Evolutionary conservation across 2,888 invertebrate genomes (phyloP).

Genomic region (Pristionchus arcanus): DNA sequence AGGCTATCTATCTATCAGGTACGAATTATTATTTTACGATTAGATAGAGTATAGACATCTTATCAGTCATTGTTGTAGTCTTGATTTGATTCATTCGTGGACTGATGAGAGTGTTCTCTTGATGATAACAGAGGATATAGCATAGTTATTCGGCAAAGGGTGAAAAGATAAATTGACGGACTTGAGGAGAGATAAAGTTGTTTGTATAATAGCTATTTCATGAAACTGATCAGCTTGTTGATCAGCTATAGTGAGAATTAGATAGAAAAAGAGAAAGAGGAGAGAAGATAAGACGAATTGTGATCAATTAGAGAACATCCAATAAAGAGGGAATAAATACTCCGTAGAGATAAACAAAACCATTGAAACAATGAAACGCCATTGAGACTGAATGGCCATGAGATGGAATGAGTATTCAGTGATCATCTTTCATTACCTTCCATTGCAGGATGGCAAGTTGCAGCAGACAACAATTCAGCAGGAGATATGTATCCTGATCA

Average conservation of each 20-base stretch:
- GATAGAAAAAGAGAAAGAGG: background rate
- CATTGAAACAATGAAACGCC: background rate
- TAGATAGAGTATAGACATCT: background rate
- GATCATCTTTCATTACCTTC: background rate
- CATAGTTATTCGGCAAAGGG: constrained; percentile 1
- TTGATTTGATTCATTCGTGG: background rate
- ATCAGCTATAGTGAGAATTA: background rate
- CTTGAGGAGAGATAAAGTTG: background rate
- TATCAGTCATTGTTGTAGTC: background rate
- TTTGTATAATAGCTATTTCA: background rate
- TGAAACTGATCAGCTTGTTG: background rate
- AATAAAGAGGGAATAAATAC: background rate
- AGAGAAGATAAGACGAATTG: background rate
- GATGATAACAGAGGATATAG: background rate
- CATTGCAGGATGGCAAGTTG: constrained; percentile 80
- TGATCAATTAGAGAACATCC: background rate
- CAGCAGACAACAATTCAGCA: constrained; percentile 80
- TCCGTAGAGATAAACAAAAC: background rate
- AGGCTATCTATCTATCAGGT: constrained; percentile 80
- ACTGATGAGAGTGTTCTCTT: background rate
- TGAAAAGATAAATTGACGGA: background rate
- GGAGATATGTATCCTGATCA: constrained; percentile 80
- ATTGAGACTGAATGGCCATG: background rate
- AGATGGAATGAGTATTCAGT: background rate
- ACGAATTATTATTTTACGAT: background rate